Evolutionary conservation across 2,797 vertebrate genomes (phyloP), one percentile per base, ranked within the genome.

Genomic region (Falco biarmicus): DNA sequence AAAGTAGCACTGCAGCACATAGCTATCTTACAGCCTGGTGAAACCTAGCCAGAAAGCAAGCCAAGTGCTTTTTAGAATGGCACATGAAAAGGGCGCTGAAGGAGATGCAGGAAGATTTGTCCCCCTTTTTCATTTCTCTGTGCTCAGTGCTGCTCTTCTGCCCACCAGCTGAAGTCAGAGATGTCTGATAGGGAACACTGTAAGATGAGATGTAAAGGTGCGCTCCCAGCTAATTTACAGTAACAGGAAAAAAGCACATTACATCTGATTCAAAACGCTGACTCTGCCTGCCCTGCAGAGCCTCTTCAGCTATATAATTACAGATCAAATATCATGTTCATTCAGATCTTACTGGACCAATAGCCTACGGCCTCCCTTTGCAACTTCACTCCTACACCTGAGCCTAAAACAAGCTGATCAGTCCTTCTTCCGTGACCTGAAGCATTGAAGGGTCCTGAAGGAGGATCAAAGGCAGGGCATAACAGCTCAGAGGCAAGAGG

Each of bases 291-390:
- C 86, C 57, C 90, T 76, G 87, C 57, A 87, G 82, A 84, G 54
- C n/a, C 18, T 85, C 86, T 83, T 39, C 1, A 24, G 78, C 68
- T 96, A 6, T 89, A 54, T 89, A 95, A 93, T 95, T 94, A 89
- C 94, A 91, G 90, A 75, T 96, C 81, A 95, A 94, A 93, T 95
- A 57, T 37, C 71, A 18, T 32, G 68, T 73, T 89, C 84, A 79
- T 95, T 92, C 78, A 96, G 75, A 81, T 45, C 61, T 76, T 84
- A 51, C 53, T 32, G 73, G 82, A 93, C 94, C 81, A 68, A 93
- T 90, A 94, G 57, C 56, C 71, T 87, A 25, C 45, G 89, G 81
- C 34, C 47, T 85, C 32, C 45, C 39, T 79, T 29, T 84, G 90
- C 81, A 85, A 57, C 65, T 75, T 87, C 47, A 26, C 10, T 89